These are phyloP conservation scores for Bubo blakistoni DNA, from an alignment of 2,113 vertebrate genomes.

Conservation along the genomic window DNA sequence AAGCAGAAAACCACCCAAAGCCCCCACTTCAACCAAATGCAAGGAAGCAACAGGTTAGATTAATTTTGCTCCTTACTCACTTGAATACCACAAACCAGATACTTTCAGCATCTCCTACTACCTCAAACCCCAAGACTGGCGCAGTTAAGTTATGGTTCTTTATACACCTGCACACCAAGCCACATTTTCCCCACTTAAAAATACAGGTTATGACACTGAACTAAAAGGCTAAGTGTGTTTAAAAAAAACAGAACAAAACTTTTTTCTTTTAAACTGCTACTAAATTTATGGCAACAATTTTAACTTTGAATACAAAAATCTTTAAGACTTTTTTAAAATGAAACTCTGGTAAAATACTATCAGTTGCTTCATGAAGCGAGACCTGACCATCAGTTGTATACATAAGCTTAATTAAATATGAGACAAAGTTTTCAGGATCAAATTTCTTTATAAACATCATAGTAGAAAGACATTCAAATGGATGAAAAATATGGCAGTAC, in stretches of 20 bases:
- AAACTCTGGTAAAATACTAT: background rate
- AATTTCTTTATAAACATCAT: background rate
- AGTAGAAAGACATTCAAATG: background rate
- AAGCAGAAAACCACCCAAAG: slow-evolving; percentile 12
- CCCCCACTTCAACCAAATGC: background rate
- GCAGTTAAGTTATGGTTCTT: background rate
- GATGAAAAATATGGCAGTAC: background rate
- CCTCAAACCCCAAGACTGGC: background rate
- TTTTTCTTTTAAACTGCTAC: background rate
- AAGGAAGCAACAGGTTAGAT: background rate
- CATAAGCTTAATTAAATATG: background rate
- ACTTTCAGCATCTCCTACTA: background rate
- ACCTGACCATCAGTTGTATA: background rate
- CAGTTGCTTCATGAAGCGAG: background rate
- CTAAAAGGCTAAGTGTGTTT: background rate
- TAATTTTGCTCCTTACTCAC: background rate
- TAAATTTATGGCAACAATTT: background rate
- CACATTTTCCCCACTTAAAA: background rate
- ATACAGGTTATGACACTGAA: background rate
- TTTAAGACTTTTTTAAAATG: background rate
- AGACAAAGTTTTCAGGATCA: background rate
- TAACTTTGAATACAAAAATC: background rate
- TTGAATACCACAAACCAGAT: background rate
- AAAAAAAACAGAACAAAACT: background rate
- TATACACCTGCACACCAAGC: background rate